Evolutionary conservation across 1,140 invertebrate species (phyloP).

Genomic region (Macrobrachium nipponense): DNA sequence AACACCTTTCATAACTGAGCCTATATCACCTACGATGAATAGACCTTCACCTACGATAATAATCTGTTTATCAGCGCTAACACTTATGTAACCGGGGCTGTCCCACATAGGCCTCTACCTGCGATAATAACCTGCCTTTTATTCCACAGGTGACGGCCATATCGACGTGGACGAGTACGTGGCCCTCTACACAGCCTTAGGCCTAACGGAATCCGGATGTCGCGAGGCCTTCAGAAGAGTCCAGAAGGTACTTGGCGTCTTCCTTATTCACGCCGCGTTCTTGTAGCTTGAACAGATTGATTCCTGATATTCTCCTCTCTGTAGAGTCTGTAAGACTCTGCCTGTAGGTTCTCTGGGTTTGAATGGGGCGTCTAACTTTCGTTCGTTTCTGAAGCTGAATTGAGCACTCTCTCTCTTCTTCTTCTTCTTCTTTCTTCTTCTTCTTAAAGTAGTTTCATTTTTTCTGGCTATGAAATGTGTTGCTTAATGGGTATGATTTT

Average conservation of each 20-base stretch:
- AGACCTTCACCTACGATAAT: too few species aligned
- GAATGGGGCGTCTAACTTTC: too few species aligned
- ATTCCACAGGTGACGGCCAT: constrained; percentile 62
- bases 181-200: constrained; percentile 64
- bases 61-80: too few species aligned
- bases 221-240: constrained; percentile 65
- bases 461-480: too few species aligned
- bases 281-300: neutral
- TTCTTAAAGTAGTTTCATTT: too few species aligned
- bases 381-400: neutral
- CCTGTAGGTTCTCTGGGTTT: too few species aligned
- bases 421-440: neutral
- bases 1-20: too few species aligned
- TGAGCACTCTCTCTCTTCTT: neutral
- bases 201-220: constrained; percentile 61
- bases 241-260: constrained; percentile 56
- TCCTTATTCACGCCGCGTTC: neutral
- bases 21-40: too few species aligned
- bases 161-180: constrained; percentile 65
- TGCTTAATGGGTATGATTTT: too few species aligned
- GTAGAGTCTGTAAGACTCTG: neutral
- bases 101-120: too few species aligned
- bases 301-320: neutral
- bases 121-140: neutral
- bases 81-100: too few species aligned